Conservation (phyloP, 1,140 invertebrate genomes). For the Aphelenchoides avenae region DNA sequence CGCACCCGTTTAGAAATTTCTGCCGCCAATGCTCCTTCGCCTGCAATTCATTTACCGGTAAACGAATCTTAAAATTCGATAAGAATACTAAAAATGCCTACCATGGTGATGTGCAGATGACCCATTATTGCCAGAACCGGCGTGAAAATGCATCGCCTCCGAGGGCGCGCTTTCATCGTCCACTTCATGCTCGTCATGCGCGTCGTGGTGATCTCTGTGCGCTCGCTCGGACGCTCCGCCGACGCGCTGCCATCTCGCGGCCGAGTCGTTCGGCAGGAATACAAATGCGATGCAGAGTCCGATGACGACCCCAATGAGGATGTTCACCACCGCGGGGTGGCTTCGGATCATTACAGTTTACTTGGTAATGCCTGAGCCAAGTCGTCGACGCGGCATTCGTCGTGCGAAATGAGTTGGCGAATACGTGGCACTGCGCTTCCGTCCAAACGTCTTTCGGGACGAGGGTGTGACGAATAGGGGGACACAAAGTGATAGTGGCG, state of each 20-base stretch:
- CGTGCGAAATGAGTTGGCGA: too few relatives aligned
- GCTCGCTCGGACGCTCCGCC: conserved; percentile 1
- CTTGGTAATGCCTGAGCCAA: too few relatives aligned
- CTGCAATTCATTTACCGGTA: conserved; percentile 57
- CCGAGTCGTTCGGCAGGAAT: conserved; percentile 27
- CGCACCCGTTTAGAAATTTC: conserved; percentile 70
- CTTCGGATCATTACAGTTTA: conserved; percentile 16
- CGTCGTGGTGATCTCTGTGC: conserved; percentile 60
- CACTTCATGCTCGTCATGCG: conserved; percentile 66
- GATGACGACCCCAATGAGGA: conserved; percentile 44
- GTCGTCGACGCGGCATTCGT: too few relatives aligned
- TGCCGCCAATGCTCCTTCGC: conserved; percentile 67
- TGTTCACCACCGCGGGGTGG: conserved; percentile 35
- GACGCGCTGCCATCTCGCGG: conserved; percentile 2
- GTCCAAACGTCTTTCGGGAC: too few relatives aligned
- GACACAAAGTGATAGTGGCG: too few relatives aligned
- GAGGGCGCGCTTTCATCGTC: conserved; percentile 64
- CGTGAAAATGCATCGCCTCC: conserved; percentile 62
- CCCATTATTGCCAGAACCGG: too few relatives aligned
- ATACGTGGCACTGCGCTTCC: too few relatives aligned
- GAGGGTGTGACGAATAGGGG: too few relatives aligned
- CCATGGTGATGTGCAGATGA: too few relatives aligned
- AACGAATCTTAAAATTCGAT: too few relatives aligned
- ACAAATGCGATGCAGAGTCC: conserved; percentile 40
- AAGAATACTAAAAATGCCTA: too few relatives aligned